Base-by-base conservation (phyloP, 2,888 invertebrate genomes). In the Sphecodes monilicornis region DNA sequence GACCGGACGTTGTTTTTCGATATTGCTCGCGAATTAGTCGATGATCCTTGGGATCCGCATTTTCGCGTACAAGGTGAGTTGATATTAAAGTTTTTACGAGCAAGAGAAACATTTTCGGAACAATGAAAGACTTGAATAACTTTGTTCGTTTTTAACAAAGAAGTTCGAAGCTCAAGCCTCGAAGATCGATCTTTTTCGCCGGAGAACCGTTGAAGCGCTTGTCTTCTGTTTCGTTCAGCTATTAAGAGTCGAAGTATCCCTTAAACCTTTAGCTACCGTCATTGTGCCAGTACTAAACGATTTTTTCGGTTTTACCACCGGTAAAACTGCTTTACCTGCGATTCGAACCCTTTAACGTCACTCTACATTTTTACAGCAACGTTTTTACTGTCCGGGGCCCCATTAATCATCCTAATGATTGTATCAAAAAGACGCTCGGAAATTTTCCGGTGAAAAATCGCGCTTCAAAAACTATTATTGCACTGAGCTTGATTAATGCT, bases 41-140 rank as follows among this genome's bases (percentile, higher is more conserved):
- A 80, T 60, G 70, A 78, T 66, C 57, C 70, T 43, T 41, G 13
- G 75, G 36, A 57, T 74, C 50, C 70, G 50, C 22, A 10, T 75
- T 76, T 82, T 41, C 36, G 50, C 50, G 32, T 13, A 50, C 22
- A 10, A 50, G n/a, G 54, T 69, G 72, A 76, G 57, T 69, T 60
- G 26, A 82, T 74, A 80, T 76, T 60, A 75, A 80, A 69, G 66
- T 36, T 80, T 80, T 76, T n/a, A n/a, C 32, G 29, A 80, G 76
- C 66, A 41, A 54, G 74, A 54, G n/a, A n/a, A n/a, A n/a, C n/a
- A n/a, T n/a, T 82, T 81, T 57, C 50, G 66, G n/a, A 70, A 64
- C 71, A 75, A 78, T 81, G 43, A 70, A 76, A 74, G 74, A 54
- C 57, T 46, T 32, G 43, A 43, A 69, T 46, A 29, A 74, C 74